These are phyloP conservation scores for Leptinotarsa undecemlineata DNA, from an alignment of 1,140 invertebrate species.

Conservation along the genomic window DNA sequence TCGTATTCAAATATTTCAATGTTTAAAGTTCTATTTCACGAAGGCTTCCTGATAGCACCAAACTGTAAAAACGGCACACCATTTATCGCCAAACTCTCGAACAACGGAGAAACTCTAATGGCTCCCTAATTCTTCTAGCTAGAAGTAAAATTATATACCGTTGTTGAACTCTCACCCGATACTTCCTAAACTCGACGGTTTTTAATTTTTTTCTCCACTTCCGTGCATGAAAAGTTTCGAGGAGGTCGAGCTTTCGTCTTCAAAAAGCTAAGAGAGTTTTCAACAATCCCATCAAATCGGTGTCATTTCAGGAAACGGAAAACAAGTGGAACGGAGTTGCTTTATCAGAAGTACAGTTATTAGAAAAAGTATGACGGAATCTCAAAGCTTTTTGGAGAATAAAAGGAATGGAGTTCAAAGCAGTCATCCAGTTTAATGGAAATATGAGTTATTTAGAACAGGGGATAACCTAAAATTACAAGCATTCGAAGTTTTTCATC, in stretches of 20 bases:
- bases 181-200: neutral
- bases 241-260: neutral
- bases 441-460: no score
- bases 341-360: neutral
- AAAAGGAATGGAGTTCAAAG: no score
- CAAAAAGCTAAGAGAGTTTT: neutral
- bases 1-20: no score
- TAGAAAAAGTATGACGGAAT: neutral
- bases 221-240: neutral
- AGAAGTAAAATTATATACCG: neutral
- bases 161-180: neutral
- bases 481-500: no score
- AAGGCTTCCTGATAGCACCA: neutral
- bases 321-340: neutral
- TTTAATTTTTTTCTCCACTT: neutral
- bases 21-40: neutral
- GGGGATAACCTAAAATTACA: no score
- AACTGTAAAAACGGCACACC: neutral
- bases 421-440: no score
- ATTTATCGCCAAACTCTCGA: neutral
- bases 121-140: neutral
- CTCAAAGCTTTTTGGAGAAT: neutral
- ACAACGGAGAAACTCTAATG: neutral
- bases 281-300: constrained; percentile 5
- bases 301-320: constrained; percentile 5